phyloP scores from a whole-genome alignment of 1,140 invertebrate genomes.

The Panonychus citri region DNA sequence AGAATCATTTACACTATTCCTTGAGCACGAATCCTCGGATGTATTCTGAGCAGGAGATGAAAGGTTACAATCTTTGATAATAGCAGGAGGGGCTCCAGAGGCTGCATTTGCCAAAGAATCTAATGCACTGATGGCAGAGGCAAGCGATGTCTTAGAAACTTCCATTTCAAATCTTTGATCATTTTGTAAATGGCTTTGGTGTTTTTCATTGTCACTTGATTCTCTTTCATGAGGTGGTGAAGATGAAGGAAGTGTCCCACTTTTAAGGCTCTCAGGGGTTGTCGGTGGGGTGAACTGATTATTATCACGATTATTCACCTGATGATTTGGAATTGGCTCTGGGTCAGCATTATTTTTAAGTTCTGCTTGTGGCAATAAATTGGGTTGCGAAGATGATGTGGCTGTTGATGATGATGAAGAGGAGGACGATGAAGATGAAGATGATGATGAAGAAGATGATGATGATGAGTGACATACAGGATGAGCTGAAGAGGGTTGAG shows the following conservation, averaged over 20 bases:
- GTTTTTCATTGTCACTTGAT: not conserved
- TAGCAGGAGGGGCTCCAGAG: not conserved
- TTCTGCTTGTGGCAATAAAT: not conserved
- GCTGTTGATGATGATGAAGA: not conserved
- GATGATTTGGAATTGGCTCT: not conserved
- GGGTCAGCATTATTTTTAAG: not conserved
- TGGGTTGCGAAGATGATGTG: not conserved
- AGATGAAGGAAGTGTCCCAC: not conserved
- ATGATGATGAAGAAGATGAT: not conserved
- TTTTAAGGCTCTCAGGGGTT: slow-evolving; percentile 1
- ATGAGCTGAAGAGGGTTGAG: not conserved
- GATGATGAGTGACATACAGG: not conserved
- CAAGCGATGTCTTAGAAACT: not conserved
- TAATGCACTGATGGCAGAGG: not conserved
- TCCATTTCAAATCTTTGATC: not conserved
- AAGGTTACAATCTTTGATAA: not conserved
- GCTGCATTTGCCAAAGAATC: not conserved
- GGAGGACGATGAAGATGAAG: not conserved
- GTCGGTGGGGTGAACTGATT: not conserved
- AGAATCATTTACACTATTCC: not conserved
- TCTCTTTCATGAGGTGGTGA: not conserved
- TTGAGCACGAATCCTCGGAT: slow-evolving; percentile 5
- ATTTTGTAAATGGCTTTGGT: not conserved
- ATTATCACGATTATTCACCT: not conserved
- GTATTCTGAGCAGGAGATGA: not conserved